Evolutionary conservation across 2,888 invertebrate genomes (phyloP).

Genomic region (Nomada flava): DNA sequence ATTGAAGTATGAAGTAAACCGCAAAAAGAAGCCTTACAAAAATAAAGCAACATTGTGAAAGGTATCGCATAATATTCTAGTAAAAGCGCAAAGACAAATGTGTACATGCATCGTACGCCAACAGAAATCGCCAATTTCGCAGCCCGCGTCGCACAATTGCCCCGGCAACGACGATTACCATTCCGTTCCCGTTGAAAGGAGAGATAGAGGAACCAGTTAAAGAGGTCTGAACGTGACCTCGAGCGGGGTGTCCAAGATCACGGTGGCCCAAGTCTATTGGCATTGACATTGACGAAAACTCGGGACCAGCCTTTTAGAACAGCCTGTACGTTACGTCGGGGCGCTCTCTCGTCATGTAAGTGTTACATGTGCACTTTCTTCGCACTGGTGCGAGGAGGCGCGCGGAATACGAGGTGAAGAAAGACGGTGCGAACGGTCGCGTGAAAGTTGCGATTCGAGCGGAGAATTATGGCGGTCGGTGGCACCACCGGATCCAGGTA

Average conservation of each 20-base stretch:
- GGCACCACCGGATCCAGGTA: constrained; percentile 20
- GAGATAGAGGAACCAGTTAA: background rate
- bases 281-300: constrained; percentile 72
- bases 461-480: constrained; percentile 63
- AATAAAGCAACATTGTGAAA: too few species aligned
- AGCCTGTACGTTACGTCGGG: constrained; percentile 71
- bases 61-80: too few species aligned
- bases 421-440: constrained; percentile 14
- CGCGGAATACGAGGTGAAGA: constrained; percentile 8
- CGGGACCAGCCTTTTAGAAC: constrained; percentile 55
- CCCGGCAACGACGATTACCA: too few species aligned
- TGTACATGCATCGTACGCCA: too few species aligned
- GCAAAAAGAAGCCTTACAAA: too few species aligned
- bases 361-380: constrained; percentile 83
- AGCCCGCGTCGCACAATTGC: too few species aligned
- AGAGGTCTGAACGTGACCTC: background rate
- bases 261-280: constrained; percentile 11
- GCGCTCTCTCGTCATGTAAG: constrained; percentile 74
- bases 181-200: too few species aligned
- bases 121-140: too few species aligned
- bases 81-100: too few species aligned
- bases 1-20: too few species aligned
- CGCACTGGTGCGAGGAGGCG: constrained; percentile 42
- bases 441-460: constrained; percentile 74
- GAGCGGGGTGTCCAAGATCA: background rate